Evolutionary conservation across 2,113 vertebrate species (phyloP), one percentile per base, ranked within the genome.

Genomic region (Bathybates hornii): DNA sequence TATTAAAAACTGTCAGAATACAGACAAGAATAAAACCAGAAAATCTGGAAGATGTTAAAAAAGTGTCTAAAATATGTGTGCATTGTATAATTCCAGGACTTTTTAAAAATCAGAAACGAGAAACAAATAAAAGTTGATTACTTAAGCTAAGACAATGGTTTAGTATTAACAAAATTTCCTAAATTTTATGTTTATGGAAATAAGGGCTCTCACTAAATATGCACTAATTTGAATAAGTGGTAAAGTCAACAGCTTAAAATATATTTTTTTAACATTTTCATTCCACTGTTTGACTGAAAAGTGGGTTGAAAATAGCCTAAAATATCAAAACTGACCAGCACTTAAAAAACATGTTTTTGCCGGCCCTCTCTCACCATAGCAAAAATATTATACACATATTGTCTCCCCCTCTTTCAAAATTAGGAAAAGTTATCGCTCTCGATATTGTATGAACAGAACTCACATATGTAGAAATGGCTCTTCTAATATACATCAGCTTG

Each of bases 401-500:
- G 7, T 38, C 14, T 41, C 3, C 34, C 5, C 7, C 4, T 36
- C 54, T 43, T 41, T 12, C 8, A 38, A 66, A 21, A 21, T 86
- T 6, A 52, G 21, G 6, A 81, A 85, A 56, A 87, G 54, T 81
- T 32, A 54, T 48, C 6, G 12, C 43, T 76, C 54, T 32, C 68
- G 7, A 61, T 73, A 32, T 5, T 59, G 73, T 83, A 41, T 85
- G 71, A 89, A 80, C 85, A 81, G 56, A 87, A 83, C 82, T 59
- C 52, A 54, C 43, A 61, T 7, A 54, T 2, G 29, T 41, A 61
- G 81, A 88, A 84, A 81, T 24, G 59, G 36, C 21, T 82, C 41
- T 6, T 88, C 68, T 81, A 43, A 90, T 85, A 41, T 66, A n/a
- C 76, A 88, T 90, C 89, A 86, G n/a, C 84, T 57, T 56, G 24